These are phyloP conservation scores for Listronotus oregonensis DNA, from an alignment of 1,140 invertebrate species.

Conservation along the genomic window DNA sequence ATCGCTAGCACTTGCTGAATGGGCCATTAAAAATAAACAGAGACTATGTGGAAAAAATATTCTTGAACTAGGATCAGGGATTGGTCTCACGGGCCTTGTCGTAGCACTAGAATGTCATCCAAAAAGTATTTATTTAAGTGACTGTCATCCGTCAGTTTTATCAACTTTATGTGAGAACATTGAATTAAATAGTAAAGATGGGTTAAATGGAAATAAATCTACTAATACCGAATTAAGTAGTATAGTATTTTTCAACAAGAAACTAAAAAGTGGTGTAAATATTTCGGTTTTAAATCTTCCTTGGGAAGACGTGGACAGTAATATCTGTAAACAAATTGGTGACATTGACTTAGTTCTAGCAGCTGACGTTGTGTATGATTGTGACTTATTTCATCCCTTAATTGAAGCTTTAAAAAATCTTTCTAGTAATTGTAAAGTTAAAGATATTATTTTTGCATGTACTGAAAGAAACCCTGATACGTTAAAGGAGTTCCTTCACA, in stretches of 20 bases:
- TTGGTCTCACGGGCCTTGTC: constrained; percentile 62
- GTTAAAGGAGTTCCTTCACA: constrained; percentile 54
- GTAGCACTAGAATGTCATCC: constrained; percentile 57
- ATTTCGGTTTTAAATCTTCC: constrained; percentile 56
- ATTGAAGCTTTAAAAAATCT: constrained; percentile 55
- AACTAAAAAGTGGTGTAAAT: constrained; percentile 20
- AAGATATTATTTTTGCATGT: constrained; percentile 57
- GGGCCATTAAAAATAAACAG: constrained; percentile 58
- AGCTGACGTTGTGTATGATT: constrained; percentile 63
- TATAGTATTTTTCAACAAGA: neutral
- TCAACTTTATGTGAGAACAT: constrained; percentile 58
- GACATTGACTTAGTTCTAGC: constrained; percentile 59
- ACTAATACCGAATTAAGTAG: neutral
- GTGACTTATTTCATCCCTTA: constrained; percentile 55
- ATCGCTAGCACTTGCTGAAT: constrained; percentile 59
- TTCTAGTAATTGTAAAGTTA: constrained; percentile 42
- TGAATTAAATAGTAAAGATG: constrained; percentile 50
- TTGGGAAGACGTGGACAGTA: constrained; percentile 59
- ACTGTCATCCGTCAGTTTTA: constrained; percentile 61
- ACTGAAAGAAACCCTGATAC: constrained; percentile 61
- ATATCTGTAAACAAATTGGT: constrained; percentile 38
- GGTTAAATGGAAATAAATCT: constrained; percentile 1
- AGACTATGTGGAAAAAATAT: constrained; percentile 56
- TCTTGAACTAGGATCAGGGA: constrained; percentile 65
- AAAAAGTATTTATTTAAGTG: constrained; percentile 60